Evolutionary conservation across 1,140 invertebrate genomes (phyloP).

Genomic region (Neelides sp.): DNA sequence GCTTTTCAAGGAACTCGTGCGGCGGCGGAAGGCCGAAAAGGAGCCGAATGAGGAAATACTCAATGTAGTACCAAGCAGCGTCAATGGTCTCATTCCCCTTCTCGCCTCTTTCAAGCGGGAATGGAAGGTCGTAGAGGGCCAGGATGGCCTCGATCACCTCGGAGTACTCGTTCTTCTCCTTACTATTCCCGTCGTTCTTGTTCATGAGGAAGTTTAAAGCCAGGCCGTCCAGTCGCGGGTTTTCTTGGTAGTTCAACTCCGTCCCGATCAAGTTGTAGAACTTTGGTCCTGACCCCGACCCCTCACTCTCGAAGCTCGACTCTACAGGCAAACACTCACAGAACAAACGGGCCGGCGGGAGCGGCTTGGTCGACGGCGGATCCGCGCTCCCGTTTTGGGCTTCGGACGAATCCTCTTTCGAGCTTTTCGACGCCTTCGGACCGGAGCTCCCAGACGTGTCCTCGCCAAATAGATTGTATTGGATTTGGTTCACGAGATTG

Average conservation of each 20-base stretch:
- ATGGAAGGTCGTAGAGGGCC: constrained; percentile 43
- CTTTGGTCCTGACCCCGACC: constrained; percentile 51
- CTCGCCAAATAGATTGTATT: constrained; percentile 30
- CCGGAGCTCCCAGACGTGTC: no score
- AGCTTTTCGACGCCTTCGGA: no score
- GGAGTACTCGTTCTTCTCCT: constrained; percentile 76
- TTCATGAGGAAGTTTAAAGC: constrained; percentile 37
- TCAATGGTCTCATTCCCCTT: not conserved
- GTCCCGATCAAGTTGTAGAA: constrained; percentile 69
- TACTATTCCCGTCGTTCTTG: constrained; percentile 21
- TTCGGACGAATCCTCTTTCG: no score
- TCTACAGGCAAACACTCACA: constrained; percentile 47
- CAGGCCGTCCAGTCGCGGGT: constrained; percentile 69
- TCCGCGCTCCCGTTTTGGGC: constrained; percentile 10
- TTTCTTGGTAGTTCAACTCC: constrained; percentile 64
- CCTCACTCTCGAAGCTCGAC: not conserved
- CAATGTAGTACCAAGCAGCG: constrained; percentile 44
- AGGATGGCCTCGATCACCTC: constrained; percentile 72
- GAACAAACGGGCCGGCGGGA: constrained; percentile 46
- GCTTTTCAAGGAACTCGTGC: constrained; percentile 18
- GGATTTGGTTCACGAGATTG: constrained; percentile 27
- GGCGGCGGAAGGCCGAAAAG: constrained; percentile 28
- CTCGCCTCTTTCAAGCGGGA: constrained; percentile 2
- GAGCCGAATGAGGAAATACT: constrained; percentile 67
- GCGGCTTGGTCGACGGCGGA: constrained; percentile 17